Evolutionary conservation across 2,888 invertebrate species (phyloP).

Genomic region (Stomorhina lunata): DNA sequence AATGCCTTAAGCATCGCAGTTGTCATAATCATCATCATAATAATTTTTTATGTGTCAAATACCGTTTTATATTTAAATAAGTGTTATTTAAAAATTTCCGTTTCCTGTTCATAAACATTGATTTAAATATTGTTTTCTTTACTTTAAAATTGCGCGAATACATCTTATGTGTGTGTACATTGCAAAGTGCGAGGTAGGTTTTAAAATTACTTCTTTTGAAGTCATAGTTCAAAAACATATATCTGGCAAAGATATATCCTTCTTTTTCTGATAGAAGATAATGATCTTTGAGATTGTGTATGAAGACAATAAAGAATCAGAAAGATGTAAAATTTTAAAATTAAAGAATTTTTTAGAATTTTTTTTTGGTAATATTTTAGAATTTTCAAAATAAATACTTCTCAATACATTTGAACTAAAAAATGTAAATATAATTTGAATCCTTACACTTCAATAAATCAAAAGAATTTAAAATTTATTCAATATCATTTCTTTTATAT

Average conservation of each 20-base stretch:
- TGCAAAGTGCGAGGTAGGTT: not conserved
- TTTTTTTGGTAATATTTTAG: too few species aligned
- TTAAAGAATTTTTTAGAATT: too few species aligned
- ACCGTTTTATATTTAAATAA: constrained; percentile 44
- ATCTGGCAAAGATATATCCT: not conserved
- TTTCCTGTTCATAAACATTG: constrained; percentile 47
- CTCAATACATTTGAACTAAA: too few species aligned
- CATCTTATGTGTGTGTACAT: not conserved
- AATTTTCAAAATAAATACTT: too few species aligned
- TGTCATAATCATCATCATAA: constrained; percentile 27
- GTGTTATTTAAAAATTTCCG: constrained; percentile 57
- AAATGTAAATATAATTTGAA: too few species aligned
- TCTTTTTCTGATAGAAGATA: not conserved
- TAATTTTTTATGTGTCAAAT: constrained; percentile 24
- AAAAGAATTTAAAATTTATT: too few species aligned
- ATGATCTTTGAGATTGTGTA: too few species aligned
- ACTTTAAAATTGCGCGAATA: not conserved
- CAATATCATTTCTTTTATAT: not conserved
- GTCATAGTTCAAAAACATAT: not conserved
- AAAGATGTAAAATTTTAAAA: too few species aligned
- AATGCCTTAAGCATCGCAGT: not conserved
- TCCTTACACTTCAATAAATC: too few species aligned
- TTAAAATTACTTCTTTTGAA: too few species aligned
- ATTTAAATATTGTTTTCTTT: constrained; percentile 40
- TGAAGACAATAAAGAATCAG: too few species aligned